These are phyloP conservation scores for Cladopsammia gracilis DNA, from an alignment of 64 coral and sea anemone genomes.

Conservation along the genomic window DNA sequence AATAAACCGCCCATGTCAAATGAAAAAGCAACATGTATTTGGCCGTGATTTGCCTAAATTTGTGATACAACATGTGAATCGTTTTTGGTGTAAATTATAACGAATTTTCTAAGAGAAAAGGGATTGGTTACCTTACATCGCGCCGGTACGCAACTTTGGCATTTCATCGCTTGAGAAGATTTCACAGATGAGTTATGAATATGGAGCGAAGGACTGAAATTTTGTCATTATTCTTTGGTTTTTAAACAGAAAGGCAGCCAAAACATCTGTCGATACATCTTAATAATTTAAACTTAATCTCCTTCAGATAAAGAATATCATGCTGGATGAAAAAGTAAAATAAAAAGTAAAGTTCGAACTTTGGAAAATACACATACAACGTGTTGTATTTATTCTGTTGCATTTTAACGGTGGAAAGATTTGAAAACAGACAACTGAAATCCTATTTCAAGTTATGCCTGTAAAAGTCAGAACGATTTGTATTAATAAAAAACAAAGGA, in stretches of 20 bases:
- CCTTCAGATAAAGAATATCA: conserved; percentile 1
- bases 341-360: neutral
- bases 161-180: conserved; percentile 7
- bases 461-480: neutral
- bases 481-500: neutral
- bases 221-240: neutral
- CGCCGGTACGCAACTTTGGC: conserved; percentile 6
- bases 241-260: conserved; percentile 2
- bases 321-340: neutral
- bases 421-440: neutral
- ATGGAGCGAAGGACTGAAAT: neutral
- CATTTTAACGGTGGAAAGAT: neutral
- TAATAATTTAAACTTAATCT: conserved; percentile 45
- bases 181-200: neutral
- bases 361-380: neutral
- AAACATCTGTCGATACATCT: conserved; percentile 25
- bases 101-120: neutral
- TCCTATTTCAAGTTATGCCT: neutral
- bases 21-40: neutral
- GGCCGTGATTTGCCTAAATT: neutral
- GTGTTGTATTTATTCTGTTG: neutral
- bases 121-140: conserved; percentile 5
- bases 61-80: neutral
- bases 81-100: neutral
- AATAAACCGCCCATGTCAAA: neutral